Percentiles rank a stretch among this genome's conserved stretches.
Evolutionary conservation across 2,797 vertebrate species (phyloP).

Genomic region (Bradypodion pumilum): DNA sequence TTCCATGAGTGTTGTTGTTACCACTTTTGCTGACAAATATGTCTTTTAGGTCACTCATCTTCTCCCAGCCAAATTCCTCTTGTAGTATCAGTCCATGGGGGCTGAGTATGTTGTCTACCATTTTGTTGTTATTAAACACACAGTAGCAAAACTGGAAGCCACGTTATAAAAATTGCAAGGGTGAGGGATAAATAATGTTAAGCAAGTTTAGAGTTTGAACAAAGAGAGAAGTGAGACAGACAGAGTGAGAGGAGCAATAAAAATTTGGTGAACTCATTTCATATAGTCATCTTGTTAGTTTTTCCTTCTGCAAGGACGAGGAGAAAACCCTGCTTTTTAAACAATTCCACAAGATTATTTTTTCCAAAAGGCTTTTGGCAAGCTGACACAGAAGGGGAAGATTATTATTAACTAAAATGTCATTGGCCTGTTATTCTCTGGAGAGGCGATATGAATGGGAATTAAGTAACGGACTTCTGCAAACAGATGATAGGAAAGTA

Average conservation of each 20-base stretch:
- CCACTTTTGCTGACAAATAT: background rate
- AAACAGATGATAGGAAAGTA: slow-evolving; percentile 22
- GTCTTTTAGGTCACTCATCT: slow-evolving; percentile 24
- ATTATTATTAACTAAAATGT: slow-evolving; percentile 60
- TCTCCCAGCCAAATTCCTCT: slow-evolving; percentile 54
- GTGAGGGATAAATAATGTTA: slow-evolving; percentile 42
- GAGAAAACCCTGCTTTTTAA: slow-evolving; percentile 40
- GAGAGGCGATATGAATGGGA: slow-evolving; percentile 54
- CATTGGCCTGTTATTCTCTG: slow-evolving; percentile 55
- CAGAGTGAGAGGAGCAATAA: slow-evolving; percentile 17
- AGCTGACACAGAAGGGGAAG: slow-evolving; percentile 54
- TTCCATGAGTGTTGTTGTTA: background rate
- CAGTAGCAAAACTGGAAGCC: slow-evolving; percentile 48
- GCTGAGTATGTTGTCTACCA: background rate
- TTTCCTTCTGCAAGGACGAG: background rate
- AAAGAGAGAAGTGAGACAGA: slow-evolving; percentile 36
- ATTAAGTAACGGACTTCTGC: slow-evolving; percentile 63
- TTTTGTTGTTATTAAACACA: slow-evolving; percentile 34
- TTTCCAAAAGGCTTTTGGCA: slow-evolving; percentile 58
- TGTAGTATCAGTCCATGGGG: slow-evolving; percentile 34
- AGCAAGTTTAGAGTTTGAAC: slow-evolving; percentile 45
- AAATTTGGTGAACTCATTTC: slow-evolving; percentile 32
- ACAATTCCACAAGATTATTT: slow-evolving; percentile 41
- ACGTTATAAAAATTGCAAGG: slow-evolving; percentile 47
- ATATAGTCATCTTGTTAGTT: slow-evolving; percentile 5